Percentiles rank a stretch among this genome's conserved stretches.
phyloP scores from a whole-genome alignment of 2,888 invertebrate genomes.

The Noctua comes region DNA sequence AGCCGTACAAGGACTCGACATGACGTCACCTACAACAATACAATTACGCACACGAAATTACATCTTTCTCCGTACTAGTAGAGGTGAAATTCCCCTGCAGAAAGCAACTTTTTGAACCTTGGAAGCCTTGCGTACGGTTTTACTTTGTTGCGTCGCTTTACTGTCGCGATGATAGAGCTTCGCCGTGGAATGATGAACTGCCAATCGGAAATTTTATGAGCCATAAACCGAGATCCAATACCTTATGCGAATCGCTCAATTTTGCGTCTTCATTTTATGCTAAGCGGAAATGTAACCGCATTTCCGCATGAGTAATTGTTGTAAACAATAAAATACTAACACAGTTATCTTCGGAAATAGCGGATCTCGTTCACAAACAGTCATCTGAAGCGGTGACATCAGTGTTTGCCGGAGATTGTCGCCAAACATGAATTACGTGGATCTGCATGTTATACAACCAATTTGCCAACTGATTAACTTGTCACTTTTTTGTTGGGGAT shows the following conservation, averaged over 20 bases:
- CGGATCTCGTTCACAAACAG: conserved; percentile 50
- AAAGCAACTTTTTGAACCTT: conserved; percentile 60
- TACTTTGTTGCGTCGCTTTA: conserved; percentile 66
- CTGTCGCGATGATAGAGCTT: conserved; percentile 63
- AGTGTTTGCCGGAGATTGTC: conserved; percentile 68
- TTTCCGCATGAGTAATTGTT: conserved; percentile 58
- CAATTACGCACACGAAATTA: conserved; percentile 67
- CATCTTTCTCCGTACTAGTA: conserved; percentile 69
- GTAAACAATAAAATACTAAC: conserved; percentile 56
- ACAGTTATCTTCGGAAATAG: conserved; percentile 58
- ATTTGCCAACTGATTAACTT: conserved; percentile 69
- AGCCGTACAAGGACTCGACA: conserved; percentile 86
- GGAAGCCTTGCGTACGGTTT: conserved; percentile 67
- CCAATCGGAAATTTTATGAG: conserved; percentile 63
- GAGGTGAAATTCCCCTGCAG: conserved; percentile 66
- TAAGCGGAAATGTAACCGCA: conserved; percentile 60
- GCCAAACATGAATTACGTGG: conserved; percentile 68
- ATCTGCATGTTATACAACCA: conserved; percentile 69
- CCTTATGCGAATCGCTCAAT: conserved; percentile 49
- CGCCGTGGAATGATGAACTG: conserved; percentile 65
- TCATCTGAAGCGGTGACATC: conserved; percentile 70
- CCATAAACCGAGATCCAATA: conserved; percentile 62
- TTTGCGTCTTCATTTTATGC: conserved; percentile 45
- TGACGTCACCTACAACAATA: conserved; percentile 81
- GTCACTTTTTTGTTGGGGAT: conserved; percentile 56